Evolutionary conservation across 2,113 vertebrate species (phyloP), one percentile per base, ranked within the genome.

Genomic region (Zapus hudsonius): DNA sequence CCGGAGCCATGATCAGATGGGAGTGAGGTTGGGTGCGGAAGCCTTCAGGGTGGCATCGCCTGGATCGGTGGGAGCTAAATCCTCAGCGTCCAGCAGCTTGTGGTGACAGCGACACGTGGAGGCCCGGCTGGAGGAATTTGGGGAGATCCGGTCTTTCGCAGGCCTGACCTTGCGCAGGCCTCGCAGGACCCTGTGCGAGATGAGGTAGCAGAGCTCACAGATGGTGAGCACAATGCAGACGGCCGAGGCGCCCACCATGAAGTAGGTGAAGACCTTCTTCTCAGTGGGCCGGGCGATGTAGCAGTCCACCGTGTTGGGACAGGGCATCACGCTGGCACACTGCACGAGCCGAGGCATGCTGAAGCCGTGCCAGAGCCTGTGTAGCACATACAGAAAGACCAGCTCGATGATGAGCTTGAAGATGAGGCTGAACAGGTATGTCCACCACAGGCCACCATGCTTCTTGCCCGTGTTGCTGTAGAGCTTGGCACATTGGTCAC

Each of bases 361-460:
- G 0, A 98, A 99, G 95, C 98, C 98, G 12, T 98, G 95, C 98
- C 98, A 99, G 91, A 99, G 98, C 5, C 91, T 97, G 91, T 99
- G 98, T 52, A 99, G 98, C 89, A 98, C 84, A 83, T 98, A 98
- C 70, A 98, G 98, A 96, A 98, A 98, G 61, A 98, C 44, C 44
- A 98, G 91, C 44, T 98, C 98, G 9, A 98, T 97, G 72, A 96
- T 0, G 2, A 98, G 96, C 96, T 98, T 98, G 97, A 98, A 98
- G 95, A 98, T 64, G 86, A 98, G 98, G 94, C 98, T 98, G 42
- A 98, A 3, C 89, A 98, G 95, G 81, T 98, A 98, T 29, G 98
- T 98, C 98, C 98, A 98, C 98, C 98, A 98, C 55, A 98, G 97
- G 93, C 98, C 98, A 0, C 98, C 98, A 0, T 98, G 98, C 96